Conservation (phyloP, 2,888 invertebrate species). For the Osedax frankpressi region DNA sequence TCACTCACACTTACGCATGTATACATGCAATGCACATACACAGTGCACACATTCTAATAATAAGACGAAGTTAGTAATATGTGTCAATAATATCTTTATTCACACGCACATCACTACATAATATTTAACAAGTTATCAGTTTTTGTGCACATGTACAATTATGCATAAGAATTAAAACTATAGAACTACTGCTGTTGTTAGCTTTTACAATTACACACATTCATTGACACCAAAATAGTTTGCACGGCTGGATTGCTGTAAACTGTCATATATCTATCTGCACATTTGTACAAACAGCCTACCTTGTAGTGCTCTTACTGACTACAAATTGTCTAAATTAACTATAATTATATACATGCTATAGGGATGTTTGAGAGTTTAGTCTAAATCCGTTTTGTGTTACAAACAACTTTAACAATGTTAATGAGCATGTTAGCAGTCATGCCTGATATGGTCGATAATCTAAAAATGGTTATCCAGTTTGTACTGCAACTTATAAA, state of each 20-base stretch:
- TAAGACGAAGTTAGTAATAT: too few relatives aligned
- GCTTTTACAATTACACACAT: neutral
- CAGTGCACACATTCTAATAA: too few relatives aligned
- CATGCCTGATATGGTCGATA: neutral
- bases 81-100: neutral
- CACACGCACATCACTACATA: neutral
- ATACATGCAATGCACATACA: too few relatives aligned
- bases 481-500: neutral
- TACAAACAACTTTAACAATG: neutral
- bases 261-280: neutral
- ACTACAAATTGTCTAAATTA: neutral
- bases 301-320: neutral
- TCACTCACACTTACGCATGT: too few relatives aligned
- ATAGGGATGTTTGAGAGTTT: neutral
- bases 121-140: neutral
- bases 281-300: too few relatives aligned
- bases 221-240: neutral
- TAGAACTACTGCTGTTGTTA: neutral
- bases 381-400: neutral
- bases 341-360: neutral
- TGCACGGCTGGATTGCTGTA: neutral
- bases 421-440: neutral
- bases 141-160: neutral
- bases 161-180: neutral
- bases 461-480: constrained; percentile 5